Percentiles rank a stretch among this genome's conserved stretches.
Conservation (phyloP, 1,140 invertebrate genomes). For the Bathynomus jamesi region DNA sequence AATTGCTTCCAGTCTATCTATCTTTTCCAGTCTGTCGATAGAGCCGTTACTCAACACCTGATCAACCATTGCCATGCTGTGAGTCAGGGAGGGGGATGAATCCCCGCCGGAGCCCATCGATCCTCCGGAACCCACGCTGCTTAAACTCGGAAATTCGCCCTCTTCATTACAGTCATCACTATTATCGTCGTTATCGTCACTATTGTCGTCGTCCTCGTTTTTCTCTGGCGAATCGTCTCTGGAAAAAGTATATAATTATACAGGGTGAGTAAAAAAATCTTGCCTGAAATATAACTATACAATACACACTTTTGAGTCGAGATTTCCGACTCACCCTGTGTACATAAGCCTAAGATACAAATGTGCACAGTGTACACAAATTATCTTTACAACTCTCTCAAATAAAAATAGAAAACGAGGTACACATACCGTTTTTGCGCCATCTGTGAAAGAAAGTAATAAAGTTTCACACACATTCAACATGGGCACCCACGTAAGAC, state of each 20-base stretch:
- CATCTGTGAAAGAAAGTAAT: too few relatives aligned
- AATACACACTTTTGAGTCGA: too few relatives aligned
- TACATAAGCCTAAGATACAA: too few relatives aligned
- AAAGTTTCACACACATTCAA: too few relatives aligned
- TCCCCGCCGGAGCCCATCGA: constrained; percentile 12
- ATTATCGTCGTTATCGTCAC: constrained; percentile 52
- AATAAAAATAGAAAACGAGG: too few relatives aligned
- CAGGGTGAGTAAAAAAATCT: too few relatives aligned
- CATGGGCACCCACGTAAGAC: too few relatives aligned
- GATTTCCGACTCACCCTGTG: too few relatives aligned
- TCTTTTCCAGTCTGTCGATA: constrained; percentile 77
- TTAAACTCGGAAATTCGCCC: constrained; percentile 64
- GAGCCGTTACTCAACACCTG: constrained; percentile 68
- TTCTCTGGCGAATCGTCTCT: constrained; percentile 34
- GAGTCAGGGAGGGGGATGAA: constrained; percentile 51
- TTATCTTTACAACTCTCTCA: too few relatives aligned
- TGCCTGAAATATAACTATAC: too few relatives aligned
- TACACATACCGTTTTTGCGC: too few relatives aligned
- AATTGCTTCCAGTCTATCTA: constrained; percentile 75
- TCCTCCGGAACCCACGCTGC: constrained; percentile 35
- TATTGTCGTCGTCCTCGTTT: constrained; percentile 37
- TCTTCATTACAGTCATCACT: constrained; percentile 54
- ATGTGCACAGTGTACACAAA: too few relatives aligned
- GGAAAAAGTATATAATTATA: constrained; percentile 17
- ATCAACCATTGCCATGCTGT: constrained; percentile 81